Conservation (phyloP, 2,113 vertebrate species). For the Ophiodon elongatus region DNA sequence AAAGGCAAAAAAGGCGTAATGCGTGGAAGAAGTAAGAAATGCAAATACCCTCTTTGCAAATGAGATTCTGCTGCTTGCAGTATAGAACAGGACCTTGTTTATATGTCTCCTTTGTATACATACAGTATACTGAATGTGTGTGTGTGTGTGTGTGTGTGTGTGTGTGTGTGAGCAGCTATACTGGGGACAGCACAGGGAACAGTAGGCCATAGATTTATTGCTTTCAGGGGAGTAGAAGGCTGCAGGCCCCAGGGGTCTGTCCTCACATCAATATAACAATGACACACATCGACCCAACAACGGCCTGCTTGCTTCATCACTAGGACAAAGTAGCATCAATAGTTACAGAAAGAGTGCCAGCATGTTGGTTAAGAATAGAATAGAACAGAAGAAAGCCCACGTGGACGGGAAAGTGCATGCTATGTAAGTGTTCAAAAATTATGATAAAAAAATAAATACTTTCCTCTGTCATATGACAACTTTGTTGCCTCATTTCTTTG, state of each 20-base stretch:
- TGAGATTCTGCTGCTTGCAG: slow-evolving; percentile 11
- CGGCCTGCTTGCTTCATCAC: slow-evolving; percentile 79
- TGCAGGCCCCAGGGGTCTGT: slow-evolving; percentile 79
- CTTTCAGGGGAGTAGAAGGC: slow-evolving; percentile 80
- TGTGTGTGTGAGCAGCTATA: slow-evolving; percentile 30
- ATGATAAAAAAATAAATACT: background rate
- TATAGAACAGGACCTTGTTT: slow-evolving; percentile 7
- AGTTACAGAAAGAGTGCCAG: slow-evolving; percentile 67
- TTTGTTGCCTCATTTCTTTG: background rate
- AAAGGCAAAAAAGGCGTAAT: background rate
- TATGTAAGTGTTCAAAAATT: background rate
- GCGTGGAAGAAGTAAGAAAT: slow-evolving; percentile 8
- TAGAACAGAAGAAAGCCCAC: background rate
- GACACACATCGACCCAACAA: slow-evolving; percentile 82
- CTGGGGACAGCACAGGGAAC: slow-evolving; percentile 66
- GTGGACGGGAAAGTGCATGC: background rate
- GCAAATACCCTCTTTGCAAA: background rate
- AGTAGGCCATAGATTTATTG: slow-evolving; percentile 84
- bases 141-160: slow-evolving; percentile 24
- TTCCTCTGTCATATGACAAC: background rate
- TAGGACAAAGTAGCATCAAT: slow-evolving; percentile 79
- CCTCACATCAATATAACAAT: slow-evolving; percentile 86
- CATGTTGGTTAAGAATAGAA: slow-evolving; percentile 54
- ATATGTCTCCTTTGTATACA: slow-evolving; percentile 3
- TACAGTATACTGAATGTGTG: slow-evolving; percentile 13